phyloP scores from a whole-genome alignment of 2,888 invertebrate species.

The Nemapogon koenigi region DNA sequence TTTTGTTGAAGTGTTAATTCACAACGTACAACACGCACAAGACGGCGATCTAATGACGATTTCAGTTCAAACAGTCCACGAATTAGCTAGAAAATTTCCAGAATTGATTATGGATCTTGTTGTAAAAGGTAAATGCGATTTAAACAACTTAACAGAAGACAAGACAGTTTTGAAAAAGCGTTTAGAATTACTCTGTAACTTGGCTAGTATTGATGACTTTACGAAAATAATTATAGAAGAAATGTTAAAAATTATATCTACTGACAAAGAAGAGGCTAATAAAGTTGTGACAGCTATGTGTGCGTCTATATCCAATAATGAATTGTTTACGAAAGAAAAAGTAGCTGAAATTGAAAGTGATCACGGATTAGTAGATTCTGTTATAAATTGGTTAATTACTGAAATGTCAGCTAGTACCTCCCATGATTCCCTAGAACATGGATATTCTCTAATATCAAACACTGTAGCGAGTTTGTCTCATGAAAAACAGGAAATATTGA shows the following conservation, averaged over 20 bases:
- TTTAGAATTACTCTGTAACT: slow-evolving; percentile 44
- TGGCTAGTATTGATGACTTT: slow-evolving; percentile 55
- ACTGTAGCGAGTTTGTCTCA: slow-evolving; percentile 37
- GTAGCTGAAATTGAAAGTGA: slow-evolving; percentile 48
- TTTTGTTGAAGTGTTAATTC: slow-evolving; percentile 58
- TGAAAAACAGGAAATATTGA: slow-evolving; percentile 33
- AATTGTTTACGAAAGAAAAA: slow-evolving; percentile 36
- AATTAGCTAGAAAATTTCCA: slow-evolving; percentile 57
- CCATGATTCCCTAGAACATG: slow-evolving; percentile 29
- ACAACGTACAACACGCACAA: slow-evolving; percentile 47
- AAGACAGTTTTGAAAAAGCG: slow-evolving; percentile 36
- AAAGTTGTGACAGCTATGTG: slow-evolving; percentile 40
- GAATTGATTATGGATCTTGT: slow-evolving; percentile 55
- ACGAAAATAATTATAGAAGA: slow-evolving; percentile 44
- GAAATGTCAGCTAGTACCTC: slow-evolving; percentile 27
- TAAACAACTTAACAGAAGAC: slow-evolving; percentile 34
- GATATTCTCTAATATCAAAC: slow-evolving; percentile 36
- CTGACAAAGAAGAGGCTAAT: slow-evolving; percentile 27
- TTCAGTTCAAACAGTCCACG: slow-evolving; percentile 56
- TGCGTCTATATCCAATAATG: slow-evolving; percentile 34
- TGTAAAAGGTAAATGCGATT: slow-evolving; percentile 49
- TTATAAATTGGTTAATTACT: slow-evolving; percentile 38
- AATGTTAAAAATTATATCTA: slow-evolving; percentile 38
- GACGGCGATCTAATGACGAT: slow-evolving; percentile 43
- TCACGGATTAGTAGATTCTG: slow-evolving; percentile 41